Percentiles rank a stretch among this genome's conserved stretches.
Evolutionary conservation across 64 coral and sea anemone species (phyloP).

Genomic region (Orbicella faveolata): DNA sequence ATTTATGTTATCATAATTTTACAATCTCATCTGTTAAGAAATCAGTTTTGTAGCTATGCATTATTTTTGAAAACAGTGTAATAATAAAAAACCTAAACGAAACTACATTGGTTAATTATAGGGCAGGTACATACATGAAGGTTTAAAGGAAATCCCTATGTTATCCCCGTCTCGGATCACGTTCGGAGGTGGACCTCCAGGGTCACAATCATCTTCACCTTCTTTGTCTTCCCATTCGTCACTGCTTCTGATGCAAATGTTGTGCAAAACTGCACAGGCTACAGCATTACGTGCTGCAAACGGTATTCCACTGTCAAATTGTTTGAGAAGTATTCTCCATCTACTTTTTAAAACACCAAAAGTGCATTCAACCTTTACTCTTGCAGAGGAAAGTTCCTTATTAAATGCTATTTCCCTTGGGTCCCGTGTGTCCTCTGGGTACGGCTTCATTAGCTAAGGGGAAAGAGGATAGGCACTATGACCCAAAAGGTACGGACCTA

Average conservation of each 20-base stretch:
- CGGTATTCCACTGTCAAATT: slow-evolving; percentile 28
- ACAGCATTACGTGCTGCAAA: background rate
- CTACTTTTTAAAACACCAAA: slow-evolving; percentile 66
- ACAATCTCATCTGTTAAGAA: slow-evolving; percentile 27
- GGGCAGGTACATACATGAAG: background rate
- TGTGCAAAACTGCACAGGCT: slow-evolving; percentile 15
- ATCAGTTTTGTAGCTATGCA: slow-evolving; percentile 2
- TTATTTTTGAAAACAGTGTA: slow-evolving; percentile 6
- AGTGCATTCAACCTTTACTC: slow-evolving; percentile 51
- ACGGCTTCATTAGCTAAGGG: too few relatives aligned
- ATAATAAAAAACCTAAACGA: background rate
- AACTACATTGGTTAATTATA: background rate
- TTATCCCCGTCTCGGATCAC: background rate
- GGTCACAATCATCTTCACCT: slow-evolving; percentile 13
- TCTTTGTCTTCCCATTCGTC: slow-evolving; percentile 9
- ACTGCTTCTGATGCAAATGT: slow-evolving; percentile 10
- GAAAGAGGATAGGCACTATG: too few relatives aligned
- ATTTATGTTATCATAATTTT: slow-evolving; percentile 18
- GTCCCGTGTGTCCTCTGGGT: background rate
- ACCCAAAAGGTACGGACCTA: too few relatives aligned
- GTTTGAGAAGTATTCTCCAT: slow-evolving; percentile 48
- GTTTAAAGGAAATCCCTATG: slow-evolving; percentile 7
- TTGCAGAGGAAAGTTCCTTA: slow-evolving; percentile 34
- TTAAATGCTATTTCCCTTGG: slow-evolving; percentile 30
- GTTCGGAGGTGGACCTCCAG: background rate